Base-by-base conservation (phyloP, 2,797 vertebrate species). In the Schizopygopsis pylzovi region DNA sequence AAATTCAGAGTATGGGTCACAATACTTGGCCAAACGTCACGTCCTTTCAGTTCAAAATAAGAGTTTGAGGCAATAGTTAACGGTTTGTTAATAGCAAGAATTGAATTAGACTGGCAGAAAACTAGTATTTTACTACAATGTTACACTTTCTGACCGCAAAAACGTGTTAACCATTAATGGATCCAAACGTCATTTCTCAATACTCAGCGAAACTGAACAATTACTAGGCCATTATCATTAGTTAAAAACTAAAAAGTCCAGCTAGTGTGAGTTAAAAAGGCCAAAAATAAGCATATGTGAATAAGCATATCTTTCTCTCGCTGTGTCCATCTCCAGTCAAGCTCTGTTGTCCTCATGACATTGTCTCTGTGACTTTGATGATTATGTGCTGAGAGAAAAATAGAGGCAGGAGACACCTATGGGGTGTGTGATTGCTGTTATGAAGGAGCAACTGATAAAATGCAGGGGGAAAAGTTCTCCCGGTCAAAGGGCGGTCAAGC, bases 361-460 rank as follows among this genome's bases (percentile, higher is more conserved):
- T 76, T 41, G 49, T 82, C 67, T 83, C 82, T 76, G 43, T 65
- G 43, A 76, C 61, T 77, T 39, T 83, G 81, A 45, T 15, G 18
- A 61, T 83, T 47, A 41, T 77, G 73, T 84, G 59, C 61, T 77
- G 59, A 67, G 61, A 77, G 45, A 39, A 54, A 65, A 41, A 77
- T 75, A 52, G 45, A 81, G 16, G n/a, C 56, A 79, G n/a, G 16
- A 7, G 47, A 28, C 75, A 79, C 47, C 73, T 68, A 20, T 54
- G 49, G 75, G 25, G 39, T 45, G 47, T 45, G 13, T 61, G 41
- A 85, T 79, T 61, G 76, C 65, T 85, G 25, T 79, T 43, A 68
- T 41, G 37, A 10, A 56, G n/a, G 47, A 77, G 72, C 37, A 77
- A 84, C 82, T 67, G 72, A 77, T 76, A 41, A 76, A 65, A 83